These are phyloP conservation scores for Falco peregrinus DNA, from an alignment of 2,797 vertebrate genomes.

Conservation along the genomic window DNA sequence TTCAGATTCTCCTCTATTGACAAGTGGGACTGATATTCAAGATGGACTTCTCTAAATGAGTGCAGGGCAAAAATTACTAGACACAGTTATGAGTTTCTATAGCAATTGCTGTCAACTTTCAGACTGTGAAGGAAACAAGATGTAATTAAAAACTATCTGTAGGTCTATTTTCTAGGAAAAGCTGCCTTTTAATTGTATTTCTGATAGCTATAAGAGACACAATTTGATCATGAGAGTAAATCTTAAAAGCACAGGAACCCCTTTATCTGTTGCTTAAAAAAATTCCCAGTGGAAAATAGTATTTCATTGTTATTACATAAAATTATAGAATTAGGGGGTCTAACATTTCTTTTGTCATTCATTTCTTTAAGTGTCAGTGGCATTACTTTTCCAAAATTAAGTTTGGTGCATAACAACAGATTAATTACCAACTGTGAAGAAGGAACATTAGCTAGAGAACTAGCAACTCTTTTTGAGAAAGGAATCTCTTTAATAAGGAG, in stretches of 20 bases:
- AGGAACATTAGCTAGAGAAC: background rate
- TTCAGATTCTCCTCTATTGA: conserved; percentile 29
- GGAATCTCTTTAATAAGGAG: background rate
- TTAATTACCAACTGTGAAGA: conserved; percentile 18
- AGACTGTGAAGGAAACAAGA: background rate
- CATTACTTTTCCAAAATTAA: conserved; percentile 63
- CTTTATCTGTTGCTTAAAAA: conserved; percentile 44
- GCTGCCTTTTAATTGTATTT: conserved; percentile 69
- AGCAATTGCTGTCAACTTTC: background rate
- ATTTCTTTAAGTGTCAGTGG: conserved; percentile 61
- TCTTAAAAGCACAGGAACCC: conserved; percentile 52
- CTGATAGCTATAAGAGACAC: conserved; percentile 42
- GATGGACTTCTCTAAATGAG: background rate
- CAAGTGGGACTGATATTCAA: background rate
- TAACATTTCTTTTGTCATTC: conserved; percentile 53
- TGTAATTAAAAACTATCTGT: conserved; percentile 6
- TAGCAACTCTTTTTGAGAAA: conserved; percentile 12
- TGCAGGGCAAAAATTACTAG: background rate
- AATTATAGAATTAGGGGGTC: conserved; percentile 53
- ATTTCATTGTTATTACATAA: conserved; percentile 49
- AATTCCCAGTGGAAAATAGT: conserved; percentile 31
- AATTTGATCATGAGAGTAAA: conserved; percentile 38
- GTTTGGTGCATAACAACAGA: conserved; percentile 20
- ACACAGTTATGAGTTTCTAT: background rate
- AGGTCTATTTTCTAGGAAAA: conserved; percentile 43